phyloP scores from a whole-genome alignment of 1,140 invertebrate species.

The Leptinotarsa defecta region DNA sequence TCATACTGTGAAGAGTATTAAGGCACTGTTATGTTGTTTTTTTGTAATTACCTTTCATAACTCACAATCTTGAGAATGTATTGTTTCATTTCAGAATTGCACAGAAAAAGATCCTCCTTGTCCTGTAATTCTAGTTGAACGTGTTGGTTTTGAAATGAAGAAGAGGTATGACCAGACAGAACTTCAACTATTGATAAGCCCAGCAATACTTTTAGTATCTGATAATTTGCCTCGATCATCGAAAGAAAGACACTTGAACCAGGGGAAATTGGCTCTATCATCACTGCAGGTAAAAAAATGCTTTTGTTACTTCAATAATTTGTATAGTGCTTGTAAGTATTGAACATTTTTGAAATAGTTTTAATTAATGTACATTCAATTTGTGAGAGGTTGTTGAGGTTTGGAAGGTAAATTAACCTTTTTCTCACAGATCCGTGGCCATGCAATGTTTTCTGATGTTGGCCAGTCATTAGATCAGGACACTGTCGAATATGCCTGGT shows the following conservation, averaged over 20 bases:
- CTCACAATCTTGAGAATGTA: too few species aligned
- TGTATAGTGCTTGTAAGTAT: too few species aligned
- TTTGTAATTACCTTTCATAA: neutral
- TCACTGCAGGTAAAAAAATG: constrained; percentile 74
- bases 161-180: constrained; percentile 90
- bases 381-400: too few species aligned
- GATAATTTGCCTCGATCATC: constrained; percentile 70
- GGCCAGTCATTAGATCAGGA: constrained; percentile 89
- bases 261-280: constrained; percentile 88
- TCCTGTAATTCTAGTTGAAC: constrained; percentile 86
- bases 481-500: constrained; percentile 96
- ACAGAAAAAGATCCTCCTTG: constrained; percentile 85
- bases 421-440: constrained; percentile 75
- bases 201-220: constrained; percentile 79
- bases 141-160: constrained; percentile 96
- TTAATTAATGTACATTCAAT: too few species aligned
- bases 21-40: neutral
- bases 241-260: constrained; percentile 78
- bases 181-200: constrained; percentile 88
- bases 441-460: constrained; percentile 96
- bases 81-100: constrained; percentile 67
- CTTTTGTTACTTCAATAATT: neutral
- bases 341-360: too few species aligned
- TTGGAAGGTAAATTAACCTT: neutral
- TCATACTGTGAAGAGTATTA: too few species aligned